These are phyloP conservation scores for Pantherophis alleghaniensis DNA, from an alignment of 2,797 vertebrate species.

Conservation along the genomic window DNA sequence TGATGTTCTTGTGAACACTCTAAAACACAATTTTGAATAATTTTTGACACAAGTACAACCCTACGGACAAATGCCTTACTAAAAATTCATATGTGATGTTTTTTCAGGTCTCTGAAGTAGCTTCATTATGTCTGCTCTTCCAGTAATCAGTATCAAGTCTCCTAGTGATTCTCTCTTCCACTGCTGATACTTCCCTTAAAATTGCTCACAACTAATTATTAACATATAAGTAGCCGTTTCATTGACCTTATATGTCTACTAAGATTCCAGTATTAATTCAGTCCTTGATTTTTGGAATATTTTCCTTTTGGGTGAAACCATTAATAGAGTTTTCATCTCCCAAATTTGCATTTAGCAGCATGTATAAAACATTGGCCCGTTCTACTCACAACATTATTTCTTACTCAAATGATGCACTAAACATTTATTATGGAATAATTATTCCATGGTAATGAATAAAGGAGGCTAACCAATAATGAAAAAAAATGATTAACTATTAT, in stretches of 20 bases:
- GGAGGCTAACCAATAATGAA: neutral
- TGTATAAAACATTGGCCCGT: neutral
- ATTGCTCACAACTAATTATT: neutral
- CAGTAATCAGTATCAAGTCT: neutral
- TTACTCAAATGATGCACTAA: neutral
- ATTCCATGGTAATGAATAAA: neutral
- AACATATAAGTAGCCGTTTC: neutral
- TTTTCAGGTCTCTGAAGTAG: neutral
- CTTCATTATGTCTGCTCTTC: neutral
- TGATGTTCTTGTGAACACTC: neutral
- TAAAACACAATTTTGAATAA: neutral
- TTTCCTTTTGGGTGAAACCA: neutral
- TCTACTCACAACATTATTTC: neutral
- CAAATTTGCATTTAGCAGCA: neutral
- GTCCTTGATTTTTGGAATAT: neutral
- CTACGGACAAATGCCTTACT: neutral
- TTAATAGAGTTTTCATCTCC: neutral
- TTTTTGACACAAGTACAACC: neutral
- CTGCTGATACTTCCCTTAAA: neutral
- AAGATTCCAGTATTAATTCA: neutral
- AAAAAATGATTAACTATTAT: neutral
- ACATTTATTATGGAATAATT: neutral
- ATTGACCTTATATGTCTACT: neutral
- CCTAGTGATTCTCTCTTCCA: neutral
- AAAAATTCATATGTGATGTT: neutral